A percentile compares a stretch with the other conserved stretches of the same genome.
Evolutionary conservation across 2,888 invertebrate genomes (phyloP).

Genomic region (Phortica okadai): DNA sequence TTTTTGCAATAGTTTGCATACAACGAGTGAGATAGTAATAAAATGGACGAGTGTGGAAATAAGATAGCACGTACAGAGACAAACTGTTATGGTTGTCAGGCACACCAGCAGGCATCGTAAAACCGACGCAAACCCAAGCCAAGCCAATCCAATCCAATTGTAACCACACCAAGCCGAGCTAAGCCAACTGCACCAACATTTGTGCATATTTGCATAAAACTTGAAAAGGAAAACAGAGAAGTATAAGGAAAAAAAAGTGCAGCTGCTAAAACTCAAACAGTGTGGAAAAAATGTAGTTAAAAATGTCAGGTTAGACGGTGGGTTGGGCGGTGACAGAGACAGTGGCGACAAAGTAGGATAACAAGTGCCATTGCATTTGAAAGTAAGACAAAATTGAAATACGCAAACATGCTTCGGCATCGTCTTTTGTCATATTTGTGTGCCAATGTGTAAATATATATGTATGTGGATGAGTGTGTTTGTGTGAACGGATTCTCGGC

Average conservation of each 20-base stretch:
- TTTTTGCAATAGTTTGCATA: constrained; percentile 25
- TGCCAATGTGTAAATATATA: not conserved
- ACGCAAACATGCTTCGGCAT: constrained; percentile 12
- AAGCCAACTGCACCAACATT: constrained; percentile 23
- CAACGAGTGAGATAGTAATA: not conserved
- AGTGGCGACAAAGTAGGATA: not conserved
- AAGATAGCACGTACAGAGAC: not conserved
- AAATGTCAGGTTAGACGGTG: not conserved
- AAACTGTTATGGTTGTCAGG: constrained; percentile 2
- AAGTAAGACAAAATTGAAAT: constrained; percentile 16
- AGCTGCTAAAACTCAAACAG: constrained; percentile 14
- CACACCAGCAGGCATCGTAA: not conserved
- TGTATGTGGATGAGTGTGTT: too few species aligned
- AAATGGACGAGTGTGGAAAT: not conserved
- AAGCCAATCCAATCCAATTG: not conserved
- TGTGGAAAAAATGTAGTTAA: constrained; percentile 17
- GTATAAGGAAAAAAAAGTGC: constrained; percentile 24
- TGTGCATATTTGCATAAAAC: constrained; percentile 32
- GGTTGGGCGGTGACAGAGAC: not conserved
- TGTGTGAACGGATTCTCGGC: too few species aligned
- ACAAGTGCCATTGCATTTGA: not conserved
- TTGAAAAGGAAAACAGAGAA: not conserved
- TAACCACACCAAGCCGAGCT: constrained; percentile 27
- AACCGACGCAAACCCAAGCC: not conserved
- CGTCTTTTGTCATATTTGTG: not conserved